Percentiles rank a stretch among this genome's conserved stretches.
Conservation (phyloP, 2,113 vertebrate species). For the Clupea harengus region DNA sequence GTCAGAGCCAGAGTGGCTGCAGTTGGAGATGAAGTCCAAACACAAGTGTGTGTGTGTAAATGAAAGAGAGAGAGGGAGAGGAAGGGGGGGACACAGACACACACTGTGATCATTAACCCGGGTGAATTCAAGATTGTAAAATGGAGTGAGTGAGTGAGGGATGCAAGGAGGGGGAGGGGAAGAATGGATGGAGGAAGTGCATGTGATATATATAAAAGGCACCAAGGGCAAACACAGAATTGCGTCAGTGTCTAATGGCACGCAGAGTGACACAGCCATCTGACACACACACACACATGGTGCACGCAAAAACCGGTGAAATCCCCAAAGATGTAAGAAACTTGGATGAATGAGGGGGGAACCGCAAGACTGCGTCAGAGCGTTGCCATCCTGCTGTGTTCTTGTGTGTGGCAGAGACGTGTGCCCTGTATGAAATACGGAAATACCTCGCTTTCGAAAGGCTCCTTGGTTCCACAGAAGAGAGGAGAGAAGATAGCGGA, state of each 20-base stretch:
- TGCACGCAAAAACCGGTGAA: background rate
- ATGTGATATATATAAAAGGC: background rate
- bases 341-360: background rate
- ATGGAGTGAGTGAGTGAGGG: background rate
- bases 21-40: slow-evolving; percentile 14
- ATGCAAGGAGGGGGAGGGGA: background rate
- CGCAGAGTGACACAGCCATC: background rate
- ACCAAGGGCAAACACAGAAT: background rate
- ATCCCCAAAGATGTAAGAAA: background rate
- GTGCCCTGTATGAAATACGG: background rate
- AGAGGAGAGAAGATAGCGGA: background rate
- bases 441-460: background rate
- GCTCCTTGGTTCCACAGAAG: background rate
- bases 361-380: background rate
- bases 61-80: background rate
- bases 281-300: background rate
- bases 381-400: background rate
- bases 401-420: background rate
- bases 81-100: background rate
- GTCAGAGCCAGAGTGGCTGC: slow-evolving; percentile 49
- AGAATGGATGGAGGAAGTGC: slow-evolving; percentile 38
- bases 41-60: slow-evolving; percentile 45
- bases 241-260: background rate
- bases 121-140: background rate
- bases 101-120: background rate